Conservation (phyloP, 2,888 invertebrate genomes). For the Endotricha flammealis region DNA sequence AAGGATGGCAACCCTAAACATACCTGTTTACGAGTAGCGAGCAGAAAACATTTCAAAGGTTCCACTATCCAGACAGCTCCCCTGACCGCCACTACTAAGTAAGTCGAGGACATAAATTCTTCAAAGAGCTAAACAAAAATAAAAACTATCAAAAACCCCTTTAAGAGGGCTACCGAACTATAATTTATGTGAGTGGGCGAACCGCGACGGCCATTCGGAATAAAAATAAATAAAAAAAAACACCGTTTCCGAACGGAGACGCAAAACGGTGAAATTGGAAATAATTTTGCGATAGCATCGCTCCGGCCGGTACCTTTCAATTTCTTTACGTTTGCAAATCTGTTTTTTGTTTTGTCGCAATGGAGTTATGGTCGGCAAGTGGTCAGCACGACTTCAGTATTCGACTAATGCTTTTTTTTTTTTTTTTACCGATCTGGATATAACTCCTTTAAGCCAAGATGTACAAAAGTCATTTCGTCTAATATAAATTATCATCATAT, state of each 20-base stretch:
- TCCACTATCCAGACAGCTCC: conserved; percentile 40
- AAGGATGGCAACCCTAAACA: no score
- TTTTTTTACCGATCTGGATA: no score
- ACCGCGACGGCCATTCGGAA: conserved; percentile 58
- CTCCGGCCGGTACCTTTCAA: conserved; percentile 67
- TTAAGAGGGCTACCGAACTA: conserved; percentile 78
- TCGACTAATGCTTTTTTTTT: conserved; percentile 24
- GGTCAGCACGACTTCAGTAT: conserved; percentile 23
- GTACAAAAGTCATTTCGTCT: no score
- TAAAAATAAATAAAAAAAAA: conserved; percentile 41
- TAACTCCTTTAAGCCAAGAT: no score
- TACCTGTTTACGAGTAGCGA: conserved; percentile 15
- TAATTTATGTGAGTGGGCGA: conserved; percentile 69
- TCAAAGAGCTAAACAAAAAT: conserved; percentile 72
- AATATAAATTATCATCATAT: no score
- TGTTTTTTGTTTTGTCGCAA: conserved; percentile 47
- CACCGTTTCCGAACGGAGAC: conserved; percentile 44
- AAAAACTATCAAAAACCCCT: conserved; percentile 63
- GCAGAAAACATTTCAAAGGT: conserved; percentile 38
- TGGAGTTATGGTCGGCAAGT: conserved; percentile 44
- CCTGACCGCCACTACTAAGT: conserved; percentile 72
- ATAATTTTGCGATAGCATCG: conserved; percentile 76
- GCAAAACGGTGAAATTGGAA: conserved; percentile 78
- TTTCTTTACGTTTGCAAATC: conserved; percentile 70
- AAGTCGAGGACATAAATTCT: conserved; percentile 76